Evolutionary conservation across 2,888 invertebrate genomes (phyloP), one percentile per base, ranked within the genome.

Genomic region (Teleiodes luculella): DNA sequence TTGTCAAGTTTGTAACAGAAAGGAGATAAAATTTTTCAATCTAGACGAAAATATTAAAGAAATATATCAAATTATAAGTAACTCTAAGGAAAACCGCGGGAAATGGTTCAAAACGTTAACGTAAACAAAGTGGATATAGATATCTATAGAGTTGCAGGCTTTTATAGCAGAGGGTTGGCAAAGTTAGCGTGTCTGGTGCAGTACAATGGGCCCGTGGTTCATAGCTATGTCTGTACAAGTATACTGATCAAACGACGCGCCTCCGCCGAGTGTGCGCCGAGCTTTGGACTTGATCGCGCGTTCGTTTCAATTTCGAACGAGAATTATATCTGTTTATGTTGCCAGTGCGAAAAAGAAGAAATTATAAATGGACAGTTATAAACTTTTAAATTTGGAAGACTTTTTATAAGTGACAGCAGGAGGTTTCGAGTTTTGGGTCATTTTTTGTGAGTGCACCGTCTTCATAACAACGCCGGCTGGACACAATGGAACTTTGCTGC

Each of bases 231-330:
- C 56, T 80, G 72, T 80, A 71, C 73, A 4, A 43, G 66, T 55
- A 53, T 65, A 70, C 59, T 69, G 62, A 66, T 67, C 66, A 64
- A 64, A 64, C 65, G 62, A 60, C 69, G 72, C 71, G 68, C 73
- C 67, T 70, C 68, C 78, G 72, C 79, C 81, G 88, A 89, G 88
- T 89, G 82, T 78, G 73, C 78, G 77, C 67, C 80, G 78, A 78
- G 86, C 88, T 77, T 78, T 79, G 72, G 85, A 72, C 78, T 78
- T 76, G 88, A 80, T 76, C 86, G 86, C 85, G 85, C 88, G 88
- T 78, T 82, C 68, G 73, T 76, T 77, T 65, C 56, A 74, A 78
- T 68, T 77, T 72, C 61, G 68, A 77, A 72, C 74, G 69, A 65
- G 61, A 63, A 67, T 67, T 58, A 57, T 58, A 24, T 41, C 57